Base-by-base conservation (phyloP, 2,797 vertebrate species). In the Bradypodion pumilum region DNA sequence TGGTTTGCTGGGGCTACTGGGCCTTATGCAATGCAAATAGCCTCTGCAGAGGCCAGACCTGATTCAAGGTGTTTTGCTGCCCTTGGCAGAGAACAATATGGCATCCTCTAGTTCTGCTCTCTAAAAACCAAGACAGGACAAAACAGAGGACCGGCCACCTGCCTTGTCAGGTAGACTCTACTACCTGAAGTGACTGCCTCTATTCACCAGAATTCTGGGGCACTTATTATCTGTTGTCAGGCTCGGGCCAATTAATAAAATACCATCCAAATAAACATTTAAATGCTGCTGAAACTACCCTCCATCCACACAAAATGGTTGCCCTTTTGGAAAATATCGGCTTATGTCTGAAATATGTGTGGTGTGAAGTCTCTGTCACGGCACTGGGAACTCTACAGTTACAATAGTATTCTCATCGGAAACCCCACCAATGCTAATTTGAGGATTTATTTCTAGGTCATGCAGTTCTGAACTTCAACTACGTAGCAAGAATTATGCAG, bases 401-500 rank as follows among this genome's bases (percentile, higher is more conserved):
- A 49, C 56, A 44, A 68, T 59, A 46, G 62, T 19, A 70, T 6
- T n/a, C 52, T 37, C 83, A 37, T 44, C 40, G 35, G 65, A 83
- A 83, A 78, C 82, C n/a, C 9, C 29, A 78, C 19, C 65, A 37
- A 29, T 78, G 21, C 15, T 15, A 42, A 66, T 49, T 29, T 35
- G 40, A 44, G 59, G 25, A 78, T 73, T 52, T 78, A 42, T 32
- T 78, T 84, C 19, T 27, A 65, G 35, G 68, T 78, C 73, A 65
- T 46, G 68, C 7, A 78, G 63, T 5, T 49, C 74, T 83, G 69
- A 84, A 76, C 78, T 83, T 65, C 68, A 79, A 59, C 35, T 29
- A 7, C 52, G 35, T 15, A 79, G 42, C 76, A 73, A 78, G 42
- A 49, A 15, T 46, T 49, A 46, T 46, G 13, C 10, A 49, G 46